Base-by-base conservation (phyloP, 2,113 vertebrate genomes). In the Chunga burmeisteri region DNA sequence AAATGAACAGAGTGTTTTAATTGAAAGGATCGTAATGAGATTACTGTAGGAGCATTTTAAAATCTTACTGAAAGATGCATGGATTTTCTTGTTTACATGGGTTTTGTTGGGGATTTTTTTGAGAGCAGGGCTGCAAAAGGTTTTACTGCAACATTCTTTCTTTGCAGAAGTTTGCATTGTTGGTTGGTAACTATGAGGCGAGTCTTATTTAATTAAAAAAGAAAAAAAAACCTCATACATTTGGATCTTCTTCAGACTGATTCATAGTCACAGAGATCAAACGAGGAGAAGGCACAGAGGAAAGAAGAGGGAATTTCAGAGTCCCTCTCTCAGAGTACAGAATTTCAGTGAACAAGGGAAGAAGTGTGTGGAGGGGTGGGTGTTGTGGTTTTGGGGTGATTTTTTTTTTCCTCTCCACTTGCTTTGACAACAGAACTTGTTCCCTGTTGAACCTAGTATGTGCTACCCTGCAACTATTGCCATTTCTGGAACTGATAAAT, bases 291-390 rank as follows among this genome's bases (percentile, higher is more conserved):
- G 9, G 22, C 8, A 53, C 21, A 61, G n/a, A 47, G 38, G 20
- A 59, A 87, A 81, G 53, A 86, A 30, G 26, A 44, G 19, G 25
- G 25, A 42, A 32, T 77, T 92, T 75, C 27, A 61, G 32, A 91
- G 21, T 20, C 30, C 7, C 6, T 16, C 38, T 38, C 38, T 38
- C 38, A 38, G 38, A 38, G 38, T 38, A 9, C 38, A 38, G 38
- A 38, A 38, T 38, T 38, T 38, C 38, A 53, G 18, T n/a, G 83
- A 80, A 65, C 12, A 44, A 50, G 11, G 9, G 4, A 84, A 81
- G 49, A 59, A 70, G 4, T 40, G 12, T 38, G 4, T 44, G 42
- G 18, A 34, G 10, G 4, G 34, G 4, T 15, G 5, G 2, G 0
- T 16, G 38, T 38, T 38, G 38, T 15, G 20, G 6, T 25, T 10